Conservation (phyloP, 2,888 invertebrate genomes). For the Polietes domitor region DNA sequence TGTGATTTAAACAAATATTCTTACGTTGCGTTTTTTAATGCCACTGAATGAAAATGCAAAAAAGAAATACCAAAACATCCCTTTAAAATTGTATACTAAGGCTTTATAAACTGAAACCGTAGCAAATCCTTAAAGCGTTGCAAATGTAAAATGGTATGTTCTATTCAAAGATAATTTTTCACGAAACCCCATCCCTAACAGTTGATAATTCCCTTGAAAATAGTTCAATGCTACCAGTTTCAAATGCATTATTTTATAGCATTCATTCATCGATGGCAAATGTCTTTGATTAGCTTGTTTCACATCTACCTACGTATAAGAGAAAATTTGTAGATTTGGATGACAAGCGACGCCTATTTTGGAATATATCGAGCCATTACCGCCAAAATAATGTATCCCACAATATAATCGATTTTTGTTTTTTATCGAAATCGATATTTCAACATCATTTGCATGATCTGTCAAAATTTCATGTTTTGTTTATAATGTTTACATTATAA, state of each 20-base stretch:
- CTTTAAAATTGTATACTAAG: background rate
- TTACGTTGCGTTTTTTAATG: conserved; percentile 12
- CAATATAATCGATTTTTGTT: no score
- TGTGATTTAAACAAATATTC: conserved; percentile 7
- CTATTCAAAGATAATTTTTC: background rate
- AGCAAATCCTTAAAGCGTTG: background rate
- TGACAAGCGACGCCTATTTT: no score
- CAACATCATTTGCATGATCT: no score
- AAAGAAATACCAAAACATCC: background rate
- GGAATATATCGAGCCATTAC: no score
- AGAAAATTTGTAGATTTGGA: no score
- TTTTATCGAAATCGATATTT: no score
- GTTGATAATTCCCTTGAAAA: background rate
- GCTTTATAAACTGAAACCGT: background rate
- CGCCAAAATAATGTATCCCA: no score
- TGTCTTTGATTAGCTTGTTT: no score
- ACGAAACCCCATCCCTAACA: background rate
- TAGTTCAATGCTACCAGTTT: background rate
- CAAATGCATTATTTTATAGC: background rate
- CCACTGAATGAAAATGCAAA: background rate
- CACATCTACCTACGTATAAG: no score
- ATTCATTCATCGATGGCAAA: no score
- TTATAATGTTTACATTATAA: no score
- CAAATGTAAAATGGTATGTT: background rate
- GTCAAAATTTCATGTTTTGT: no score